Evolutionary conservation across 2,113 vertebrate species (phyloP), one percentile per base, ranked within the genome.

Genomic region (Heliornis fulica): DNA sequence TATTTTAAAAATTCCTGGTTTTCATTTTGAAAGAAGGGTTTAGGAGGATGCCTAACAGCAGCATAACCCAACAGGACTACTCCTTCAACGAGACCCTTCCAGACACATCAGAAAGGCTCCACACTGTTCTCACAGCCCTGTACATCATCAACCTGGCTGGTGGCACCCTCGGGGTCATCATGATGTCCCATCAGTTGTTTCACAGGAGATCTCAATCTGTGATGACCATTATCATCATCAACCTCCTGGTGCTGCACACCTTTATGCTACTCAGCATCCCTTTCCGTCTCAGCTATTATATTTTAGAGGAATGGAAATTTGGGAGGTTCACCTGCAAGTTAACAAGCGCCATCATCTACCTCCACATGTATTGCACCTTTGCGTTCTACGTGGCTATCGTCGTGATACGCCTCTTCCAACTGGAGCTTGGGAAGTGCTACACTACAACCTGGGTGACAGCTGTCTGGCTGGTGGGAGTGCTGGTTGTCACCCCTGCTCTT

Each of bases 281-380:
- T 3, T 97, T 98, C 74, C 91, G 92, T 54, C 89, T 98, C 70
- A 97, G 95, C 75, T 98, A 97, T 54, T 98, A 98, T 28, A 25
- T 96, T 43, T 51, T 90, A 70, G 10, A 1, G 16, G 50, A 93
- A 61, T 98, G 98, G 97, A 88, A 89, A 32, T 95, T 97, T 0
- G 97, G 97, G 21, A 34, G 5, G 36, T 90, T 98, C 1, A 4
- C 92, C 8, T 98, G 98, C 81, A 65, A 68, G 63, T 29, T 98
- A 29, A 7, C 34, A 1, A 97, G 97, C 1, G 45, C 88, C 59
- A 36, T 93, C 65, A 90, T 97, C 65, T 97, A 98, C 25, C 26
- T 88, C 34, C 97, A 97, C 50, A 98, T 98, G 97, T 98, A 98
- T 34, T 29, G 68, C 61, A 97, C 95, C 56, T 98, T 98, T 7